phyloP scores from a whole-genome alignment of 2,888 invertebrate species.

The Chloroclysta siterata region DNA sequence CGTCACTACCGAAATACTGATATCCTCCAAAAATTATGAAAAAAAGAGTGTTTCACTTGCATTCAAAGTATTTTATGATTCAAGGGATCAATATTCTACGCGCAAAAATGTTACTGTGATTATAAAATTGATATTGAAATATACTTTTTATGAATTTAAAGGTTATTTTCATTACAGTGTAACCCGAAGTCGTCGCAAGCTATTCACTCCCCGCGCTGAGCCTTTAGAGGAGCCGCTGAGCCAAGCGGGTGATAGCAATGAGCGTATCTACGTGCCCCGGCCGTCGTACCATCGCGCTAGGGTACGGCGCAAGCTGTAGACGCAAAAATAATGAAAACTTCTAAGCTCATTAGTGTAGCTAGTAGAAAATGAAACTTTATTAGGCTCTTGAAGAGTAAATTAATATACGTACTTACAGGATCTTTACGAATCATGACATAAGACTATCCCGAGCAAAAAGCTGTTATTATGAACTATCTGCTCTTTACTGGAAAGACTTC shows the following conservation, averaged over 20 bases:
- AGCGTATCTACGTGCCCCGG: conserved; percentile 65
- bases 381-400: conserved; percentile 4
- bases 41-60: too few relatives aligned
- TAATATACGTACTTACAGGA: conserved; percentile 1
- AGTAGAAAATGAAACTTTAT: background rate
- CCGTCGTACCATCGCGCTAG: conserved; percentile 72
- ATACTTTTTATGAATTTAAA: too few relatives aligned
- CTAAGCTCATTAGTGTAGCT: background rate
- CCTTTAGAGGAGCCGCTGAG: conserved; percentile 67
- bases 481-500: too few relatives aligned
- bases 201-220: conserved; percentile 78
- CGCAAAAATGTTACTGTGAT: too few relatives aligned
- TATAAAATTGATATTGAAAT: too few relatives aligned
- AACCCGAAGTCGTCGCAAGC: conserved; percentile 72
- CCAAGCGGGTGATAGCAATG: conserved; percentile 60
- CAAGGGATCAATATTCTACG: too few relatives aligned
- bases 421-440: background rate
- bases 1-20: too few relatives aligned
- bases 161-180: conserved; percentile 51
- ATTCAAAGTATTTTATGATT: too few relatives aligned
- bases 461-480: too few relatives aligned
- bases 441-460: too few relatives aligned
- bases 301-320: conserved; percentile 70
- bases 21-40: too few relatives aligned
- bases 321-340: background rate